phyloP scores from a whole-genome alignment of 2,113 vertebrate species.

The Clarias magur region DNA sequence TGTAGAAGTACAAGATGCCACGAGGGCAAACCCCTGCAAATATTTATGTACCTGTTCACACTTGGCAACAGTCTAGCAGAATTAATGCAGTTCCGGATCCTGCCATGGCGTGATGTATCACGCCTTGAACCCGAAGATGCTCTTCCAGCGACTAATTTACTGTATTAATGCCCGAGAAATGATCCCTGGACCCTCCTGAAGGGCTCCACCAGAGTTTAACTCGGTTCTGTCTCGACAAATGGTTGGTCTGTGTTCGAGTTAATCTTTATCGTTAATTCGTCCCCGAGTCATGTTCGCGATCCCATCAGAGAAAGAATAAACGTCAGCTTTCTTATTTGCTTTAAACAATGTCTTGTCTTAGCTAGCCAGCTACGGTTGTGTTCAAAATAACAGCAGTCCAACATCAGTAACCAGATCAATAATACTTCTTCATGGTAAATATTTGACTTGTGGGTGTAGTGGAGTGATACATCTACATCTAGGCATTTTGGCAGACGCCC shows the following conservation, averaged over 20 bases:
- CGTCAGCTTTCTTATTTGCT: background rate
- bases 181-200: background rate
- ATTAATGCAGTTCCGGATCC: conserved; percentile 35
- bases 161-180: conserved; percentile 17
- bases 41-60: conserved; percentile 50
- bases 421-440: too few relatives aligned
- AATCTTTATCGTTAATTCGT: background rate
- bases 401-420: too few relatives aligned
- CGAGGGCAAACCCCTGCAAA: conserved; percentile 41
- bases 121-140: background rate
- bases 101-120: conserved; percentile 37
- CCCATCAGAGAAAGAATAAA: background rate
- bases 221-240: background rate
- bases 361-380: too few relatives aligned
- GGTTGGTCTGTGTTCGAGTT: background rate
- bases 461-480: too few relatives aligned
- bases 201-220: background rate
- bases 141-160: conserved; percentile 35
- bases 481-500: too few relatives aligned
- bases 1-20: conserved; percentile 43
- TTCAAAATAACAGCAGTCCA: too few relatives aligned
- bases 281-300: background rate
- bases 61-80: conserved; percentile 21
- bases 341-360: too few relatives aligned
- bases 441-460: too few relatives aligned